Percentiles rank a stretch among this genome's conserved stretches.
phyloP scores from a whole-genome alignment of 2,888 invertebrate genomes.

The Laothoe populi region DNA sequence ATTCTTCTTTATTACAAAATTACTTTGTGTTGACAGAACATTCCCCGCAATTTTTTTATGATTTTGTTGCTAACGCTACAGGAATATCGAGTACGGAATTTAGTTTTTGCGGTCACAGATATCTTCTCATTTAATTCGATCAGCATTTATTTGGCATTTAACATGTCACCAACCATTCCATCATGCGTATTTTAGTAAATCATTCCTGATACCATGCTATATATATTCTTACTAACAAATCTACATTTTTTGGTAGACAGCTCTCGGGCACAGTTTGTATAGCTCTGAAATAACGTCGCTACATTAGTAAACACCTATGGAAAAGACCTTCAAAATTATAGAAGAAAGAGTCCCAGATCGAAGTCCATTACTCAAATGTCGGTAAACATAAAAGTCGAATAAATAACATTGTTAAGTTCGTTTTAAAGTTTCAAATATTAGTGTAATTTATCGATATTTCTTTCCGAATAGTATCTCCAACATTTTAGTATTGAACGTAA shows the following conservation, averaged over 20 bases:
- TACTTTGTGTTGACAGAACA: too few species aligned
- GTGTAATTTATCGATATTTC: too few species aligned
- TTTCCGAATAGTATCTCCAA: neutral
- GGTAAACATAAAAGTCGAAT: neutral
- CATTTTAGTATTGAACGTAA: constrained; percentile 6
- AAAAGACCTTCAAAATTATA: neutral
- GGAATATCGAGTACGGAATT: too few species aligned
- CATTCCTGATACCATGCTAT: constrained; percentile 57
- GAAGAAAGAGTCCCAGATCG: neutral
- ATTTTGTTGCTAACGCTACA: too few species aligned
- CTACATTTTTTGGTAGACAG: constrained; percentile 84
- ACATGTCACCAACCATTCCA: neutral
- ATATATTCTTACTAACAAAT: constrained; percentile 81
- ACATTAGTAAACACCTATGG: constrained; percentile 27
- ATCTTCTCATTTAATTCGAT: too few species aligned
- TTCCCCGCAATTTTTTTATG: too few species aligned
- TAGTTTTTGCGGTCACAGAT: too few species aligned
- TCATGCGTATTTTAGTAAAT: constrained; percentile 27
- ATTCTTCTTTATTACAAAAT: too few species aligned
- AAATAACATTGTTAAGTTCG: neutral
- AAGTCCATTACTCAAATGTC: constrained; percentile 1
- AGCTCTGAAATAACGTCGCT: constrained; percentile 72
- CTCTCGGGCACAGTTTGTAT: constrained; percentile 81
- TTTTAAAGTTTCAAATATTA: too few species aligned
- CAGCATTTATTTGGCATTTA: neutral